Evolutionary conservation across 2,888 invertebrate species (phyloP), one percentile per base, ranked within the genome.

Genomic region (Deroplatys truncata): DNA sequence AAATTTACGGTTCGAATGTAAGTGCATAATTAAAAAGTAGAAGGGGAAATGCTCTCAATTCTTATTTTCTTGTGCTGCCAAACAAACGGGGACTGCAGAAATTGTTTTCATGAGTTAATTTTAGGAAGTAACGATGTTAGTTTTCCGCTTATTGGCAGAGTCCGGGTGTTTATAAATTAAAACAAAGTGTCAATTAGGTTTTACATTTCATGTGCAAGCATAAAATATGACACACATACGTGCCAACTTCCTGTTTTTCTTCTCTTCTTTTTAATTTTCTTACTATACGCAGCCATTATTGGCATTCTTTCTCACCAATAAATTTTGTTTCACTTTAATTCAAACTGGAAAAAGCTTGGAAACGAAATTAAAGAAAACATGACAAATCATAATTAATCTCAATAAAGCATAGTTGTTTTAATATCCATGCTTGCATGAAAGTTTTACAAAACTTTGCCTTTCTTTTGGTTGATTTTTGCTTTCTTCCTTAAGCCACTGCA

Each of bases 101-200:
- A 89, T 56, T 49, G 86, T 88, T 89, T 90, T 82, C 82, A 88
- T 90, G 89, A 90, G 89, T 90, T 90, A 90, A 90, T 90, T 90
- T 90, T 89, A 89, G 89, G 89, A 87, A 89, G 86, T 86, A 86
- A 86, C 49, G 87, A 28, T 83, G 31, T 87, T 87, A 84, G 89
- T 89, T 89, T 88, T 86, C 49, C 28, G 29, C 20, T 82, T 83
- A 31, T 87, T 83, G 87, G 82, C 87, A 82, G 25, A 15, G 82
- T 31, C 56, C 9, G 83, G 20, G 83, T 82, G 86, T 86, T 29
- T 86, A 31, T 86, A 86, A 86, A 86, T 86, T 35, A 87, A n/a
- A 35, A 9, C 28, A 72, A 72, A 25, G 35, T 35, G 87, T 83
- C 82, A 87, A 28, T 87, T 87, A 82, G 2, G 31, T 82, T 72